Evolutionary conservation across 2,113 vertebrate species (phyloP).

Genomic region (Myodes glareolus): DNA sequence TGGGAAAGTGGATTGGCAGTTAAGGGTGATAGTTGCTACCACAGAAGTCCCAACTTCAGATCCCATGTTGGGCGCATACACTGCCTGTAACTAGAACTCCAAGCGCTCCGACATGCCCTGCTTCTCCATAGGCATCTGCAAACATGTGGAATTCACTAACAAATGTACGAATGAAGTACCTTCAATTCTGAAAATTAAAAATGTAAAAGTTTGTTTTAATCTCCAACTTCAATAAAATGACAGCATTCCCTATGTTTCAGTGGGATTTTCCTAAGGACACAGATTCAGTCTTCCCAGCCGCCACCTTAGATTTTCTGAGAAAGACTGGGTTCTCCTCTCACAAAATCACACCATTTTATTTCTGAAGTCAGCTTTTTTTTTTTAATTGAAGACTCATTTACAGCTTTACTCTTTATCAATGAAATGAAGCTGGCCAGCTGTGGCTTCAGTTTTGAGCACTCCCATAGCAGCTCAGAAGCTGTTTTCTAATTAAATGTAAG

Average conservation of each 20-base stretch:
- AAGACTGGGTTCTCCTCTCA: neutral
- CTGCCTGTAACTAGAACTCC: neutral
- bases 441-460: neutral
- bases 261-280: neutral
- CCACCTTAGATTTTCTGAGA: neutral
- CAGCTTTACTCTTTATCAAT: neutral
- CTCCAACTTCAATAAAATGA: too few relatives aligned
- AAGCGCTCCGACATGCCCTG: neutral
- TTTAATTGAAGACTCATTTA: neutral
- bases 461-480: neutral
- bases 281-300: neutral
- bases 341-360: neutral
- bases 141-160: too few relatives aligned
- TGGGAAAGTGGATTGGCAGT: neutral
- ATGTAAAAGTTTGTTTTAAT: neutral
- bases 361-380: neutral
- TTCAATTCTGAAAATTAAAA: neutral
- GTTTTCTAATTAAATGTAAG: neutral
- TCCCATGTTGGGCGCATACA: neutral
- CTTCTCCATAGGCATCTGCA: neutral
- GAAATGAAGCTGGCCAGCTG: neutral
- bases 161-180: too few relatives aligned
- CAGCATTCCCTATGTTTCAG: neutral
- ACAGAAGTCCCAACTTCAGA: neutral
- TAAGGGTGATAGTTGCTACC: neutral